Percentiles rank a stretch among this genome's conserved stretches.
These are phyloP conservation scores for Luidia sarsii DNA, from an alignment of 53 echinoderm and acorn worm genomes.

Conservation along the genomic window DNA sequence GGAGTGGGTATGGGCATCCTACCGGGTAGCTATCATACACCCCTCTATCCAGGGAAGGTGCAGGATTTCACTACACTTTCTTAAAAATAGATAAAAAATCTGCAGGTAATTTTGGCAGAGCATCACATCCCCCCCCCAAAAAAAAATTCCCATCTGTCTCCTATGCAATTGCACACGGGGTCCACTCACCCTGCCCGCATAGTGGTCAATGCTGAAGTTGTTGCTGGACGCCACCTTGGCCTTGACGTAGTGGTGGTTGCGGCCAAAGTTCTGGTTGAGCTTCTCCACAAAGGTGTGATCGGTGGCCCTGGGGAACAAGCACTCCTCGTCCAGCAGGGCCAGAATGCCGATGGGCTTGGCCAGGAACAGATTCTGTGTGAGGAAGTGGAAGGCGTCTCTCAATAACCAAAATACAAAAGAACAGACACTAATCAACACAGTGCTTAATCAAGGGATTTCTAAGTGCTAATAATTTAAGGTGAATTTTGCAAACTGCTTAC, in stretches of 20 bases:
- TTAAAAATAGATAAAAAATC: no score
- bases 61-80: no score
- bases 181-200: conserved; percentile 92
- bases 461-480: no score
- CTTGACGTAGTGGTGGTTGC: conserved; percentile 95
- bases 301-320: conserved; percentile 89
- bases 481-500: no score
- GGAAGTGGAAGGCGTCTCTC: no score
- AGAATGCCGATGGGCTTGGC: conserved; percentile 93
- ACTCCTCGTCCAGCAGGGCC: conserved; percentile 95
- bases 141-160: not conserved
- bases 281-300: conserved; percentile 98
- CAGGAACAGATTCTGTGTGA: conserved; percentile 92
- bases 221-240: conserved; percentile 92
- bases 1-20: no score
- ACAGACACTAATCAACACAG: no score
- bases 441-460: no score
- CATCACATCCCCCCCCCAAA: not conserved
- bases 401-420: no score
- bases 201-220: conserved; percentile 97
- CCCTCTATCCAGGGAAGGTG: no score
- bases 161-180: no score
- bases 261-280: conserved; percentile 84
- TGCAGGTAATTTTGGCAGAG: not conserved
- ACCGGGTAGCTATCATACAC: no score